Evolutionary conservation across 2,113 vertebrate genomes (phyloP), one percentile per base, ranked within the genome.

Genomic region (Eclectus roratus): DNA sequence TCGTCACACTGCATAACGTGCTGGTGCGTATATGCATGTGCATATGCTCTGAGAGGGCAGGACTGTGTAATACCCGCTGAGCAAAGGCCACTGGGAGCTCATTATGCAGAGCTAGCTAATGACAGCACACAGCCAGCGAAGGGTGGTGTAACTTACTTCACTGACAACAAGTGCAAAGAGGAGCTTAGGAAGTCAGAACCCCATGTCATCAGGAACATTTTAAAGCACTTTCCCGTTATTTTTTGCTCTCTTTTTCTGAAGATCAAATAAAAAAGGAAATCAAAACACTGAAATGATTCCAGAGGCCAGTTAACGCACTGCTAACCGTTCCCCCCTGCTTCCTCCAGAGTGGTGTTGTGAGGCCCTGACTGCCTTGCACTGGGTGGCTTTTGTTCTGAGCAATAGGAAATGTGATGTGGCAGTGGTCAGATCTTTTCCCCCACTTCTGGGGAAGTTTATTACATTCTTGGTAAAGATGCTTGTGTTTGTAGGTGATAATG

Each of bases 351-450:
- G 28, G 6, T 12, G 0, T 18, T 72, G 20, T 21, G 65, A 13
- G n/a, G 43, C 4, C 9, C 23, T 29, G 19, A 29, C 50, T 83
- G 55, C 33, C 33, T 80, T 0, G 0, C 33, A 6, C 71, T 0
- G 0, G 43, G 21, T 56, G 39, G 43, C 6, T 50, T 10, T 70
- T 37, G 18, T 12, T 91, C 25, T n/a, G 20, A 55, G 50, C 63
- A 76, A 39, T 0, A 70, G 71, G 50, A 73, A 82, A 50, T 93
- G 29, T 17, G 35, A 66, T 47, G 44, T 44, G 46, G 18, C 50
- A 53, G 41, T 4, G 23, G 61, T 47, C 60, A 71, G 53, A 63
- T 74, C 49, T 52, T 79, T 72, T 80, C 17, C 11, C 37, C 35
- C 44, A n/a, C 31, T 68, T 29, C 61, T 63, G 50, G 68, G 69